These are phyloP conservation scores for Phortica variegata DNA, from an alignment of 1,140 invertebrate species.

Conservation along the genomic window DNA sequence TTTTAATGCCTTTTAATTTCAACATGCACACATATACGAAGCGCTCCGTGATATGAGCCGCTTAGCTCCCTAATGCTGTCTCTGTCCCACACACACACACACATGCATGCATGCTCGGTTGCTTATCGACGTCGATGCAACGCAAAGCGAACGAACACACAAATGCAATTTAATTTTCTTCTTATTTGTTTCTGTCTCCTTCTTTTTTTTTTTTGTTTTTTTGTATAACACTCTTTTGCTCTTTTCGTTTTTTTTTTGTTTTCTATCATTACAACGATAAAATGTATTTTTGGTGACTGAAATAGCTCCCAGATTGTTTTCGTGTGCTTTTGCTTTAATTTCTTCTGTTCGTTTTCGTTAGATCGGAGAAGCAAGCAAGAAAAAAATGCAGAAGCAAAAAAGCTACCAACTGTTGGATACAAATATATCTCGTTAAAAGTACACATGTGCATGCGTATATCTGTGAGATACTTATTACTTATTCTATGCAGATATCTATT, in stretches of 20 bases:
- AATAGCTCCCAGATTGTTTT: constrained; percentile 34
- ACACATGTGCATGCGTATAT: constrained; percentile 7
- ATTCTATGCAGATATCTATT: no score
- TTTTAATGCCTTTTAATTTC: no score
- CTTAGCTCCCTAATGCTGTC: no score
- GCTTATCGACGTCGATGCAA: no score
- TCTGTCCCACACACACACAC: neutral
- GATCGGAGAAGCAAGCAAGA: constrained; percentile 42
- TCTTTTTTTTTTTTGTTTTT: constrained; percentile 14
- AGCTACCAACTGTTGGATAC: constrained; percentile 45
- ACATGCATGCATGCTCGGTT: constrained; percentile 26
- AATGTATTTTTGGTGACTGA: constrained; percentile 51
- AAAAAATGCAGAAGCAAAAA: neutral
- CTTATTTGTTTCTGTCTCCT: constrained; percentile 8
- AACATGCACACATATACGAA: no score
- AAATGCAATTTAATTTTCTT: constrained; percentile 53
- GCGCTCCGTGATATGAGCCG: no score
- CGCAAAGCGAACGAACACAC: constrained; percentile 38
- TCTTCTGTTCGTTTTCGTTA: constrained; percentile 44
- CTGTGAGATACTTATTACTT: no score
- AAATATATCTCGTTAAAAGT: constrained; percentile 50
- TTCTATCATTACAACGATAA: constrained; percentile 33
- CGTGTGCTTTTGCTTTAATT: neutral
- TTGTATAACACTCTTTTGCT: neutral
- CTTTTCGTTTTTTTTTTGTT: constrained; percentile 14